A percentile compares a stretch with the other conserved stretches of the same genome.
Evolutionary conservation across 2,888 invertebrate genomes (phyloP).

Genomic region (Drosophila nr. fundita): DNA sequence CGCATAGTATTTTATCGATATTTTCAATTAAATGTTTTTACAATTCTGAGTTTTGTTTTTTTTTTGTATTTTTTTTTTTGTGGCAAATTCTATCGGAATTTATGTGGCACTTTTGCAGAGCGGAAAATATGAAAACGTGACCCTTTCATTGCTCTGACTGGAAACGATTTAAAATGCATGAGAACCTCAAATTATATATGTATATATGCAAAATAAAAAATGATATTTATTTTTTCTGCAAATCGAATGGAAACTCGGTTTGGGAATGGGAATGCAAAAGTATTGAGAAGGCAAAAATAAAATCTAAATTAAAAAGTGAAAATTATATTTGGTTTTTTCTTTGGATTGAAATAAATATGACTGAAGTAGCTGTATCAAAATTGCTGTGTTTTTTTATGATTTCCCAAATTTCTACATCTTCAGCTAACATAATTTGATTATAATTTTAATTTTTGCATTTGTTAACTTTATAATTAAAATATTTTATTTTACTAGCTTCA

Average conservation of each 20-base stretch:
- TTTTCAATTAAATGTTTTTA: background rate
- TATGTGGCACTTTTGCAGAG: conserved; percentile 31
- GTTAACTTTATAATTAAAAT: background rate
- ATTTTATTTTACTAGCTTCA: background rate
- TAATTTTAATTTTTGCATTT: background rate
- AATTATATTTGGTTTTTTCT: background rate
- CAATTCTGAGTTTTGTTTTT: conserved; percentile 54
- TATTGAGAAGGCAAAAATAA: background rate
- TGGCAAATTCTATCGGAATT: conserved; percentile 31
- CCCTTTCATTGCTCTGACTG: conserved; percentile 2
- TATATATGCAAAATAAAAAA: background rate
- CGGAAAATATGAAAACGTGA: conserved; percentile 16
- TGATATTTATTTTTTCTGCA: background rate
- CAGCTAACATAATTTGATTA: background rate
- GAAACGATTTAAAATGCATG: conserved; percentile 7
- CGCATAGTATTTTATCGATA: background rate
- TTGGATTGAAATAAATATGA: background rate
- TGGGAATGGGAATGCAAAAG: background rate
- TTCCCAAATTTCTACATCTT: background rate
- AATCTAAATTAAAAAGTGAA: background rate
- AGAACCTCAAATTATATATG: conserved; percentile 7
- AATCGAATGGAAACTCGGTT: conserved; percentile 26
- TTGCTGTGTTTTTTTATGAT: background rate
- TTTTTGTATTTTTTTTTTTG: conserved; percentile 32
- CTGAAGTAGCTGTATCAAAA: background rate